phyloP scores from a whole-genome alignment of 1,140 invertebrate species.

The Hyphantria cunea region DNA sequence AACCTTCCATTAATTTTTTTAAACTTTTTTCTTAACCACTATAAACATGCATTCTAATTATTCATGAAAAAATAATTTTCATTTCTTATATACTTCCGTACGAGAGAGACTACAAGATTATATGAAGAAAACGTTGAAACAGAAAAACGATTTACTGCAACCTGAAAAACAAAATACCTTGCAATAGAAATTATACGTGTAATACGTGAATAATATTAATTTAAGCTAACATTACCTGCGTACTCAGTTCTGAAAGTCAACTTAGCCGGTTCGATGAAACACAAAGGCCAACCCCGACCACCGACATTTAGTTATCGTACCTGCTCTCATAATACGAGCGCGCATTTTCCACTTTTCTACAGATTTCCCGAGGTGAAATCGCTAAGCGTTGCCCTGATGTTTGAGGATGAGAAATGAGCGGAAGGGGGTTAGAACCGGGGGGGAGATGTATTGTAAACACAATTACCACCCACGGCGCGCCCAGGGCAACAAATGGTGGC shows the following conservation, averaged over 20 bases:
- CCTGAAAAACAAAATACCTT: too few relatives aligned
- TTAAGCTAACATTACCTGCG: background rate
- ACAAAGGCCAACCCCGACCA: slow-evolving; percentile 15
- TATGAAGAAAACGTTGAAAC: too few relatives aligned
- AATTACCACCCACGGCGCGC: slow-evolving; percentile 62
- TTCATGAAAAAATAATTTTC: too few relatives aligned
- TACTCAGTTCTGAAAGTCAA: background rate
- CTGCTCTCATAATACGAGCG: slow-evolving; percentile 22
- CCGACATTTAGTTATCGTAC: slow-evolving; percentile 17
- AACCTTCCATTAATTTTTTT: too few relatives aligned
- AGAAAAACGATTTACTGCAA: too few relatives aligned
- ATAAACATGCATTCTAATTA: too few relatives aligned
- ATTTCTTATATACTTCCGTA: too few relatives aligned
- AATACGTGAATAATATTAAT: slow-evolving; percentile 3
- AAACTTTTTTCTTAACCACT: too few relatives aligned
- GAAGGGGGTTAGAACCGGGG: slow-evolving; percentile 33
- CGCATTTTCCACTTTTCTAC: slow-evolving; percentile 49
- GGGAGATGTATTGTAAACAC: slow-evolving; percentile 70
- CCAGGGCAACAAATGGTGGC: slow-evolving; percentile 68
- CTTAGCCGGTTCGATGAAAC: slow-evolving; percentile 21
- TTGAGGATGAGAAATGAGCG: slow-evolving; percentile 63
- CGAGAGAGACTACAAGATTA: too few relatives aligned
- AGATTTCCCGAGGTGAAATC: slow-evolving; percentile 58
- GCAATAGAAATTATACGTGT: too few relatives aligned
- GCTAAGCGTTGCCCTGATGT: slow-evolving; percentile 54